Percentiles rank a stretch among this genome's conserved stretches.
Evolutionary conservation across 2,797 vertebrate genomes (phyloP).

Genomic region (Cossypha polioptera): DNA sequence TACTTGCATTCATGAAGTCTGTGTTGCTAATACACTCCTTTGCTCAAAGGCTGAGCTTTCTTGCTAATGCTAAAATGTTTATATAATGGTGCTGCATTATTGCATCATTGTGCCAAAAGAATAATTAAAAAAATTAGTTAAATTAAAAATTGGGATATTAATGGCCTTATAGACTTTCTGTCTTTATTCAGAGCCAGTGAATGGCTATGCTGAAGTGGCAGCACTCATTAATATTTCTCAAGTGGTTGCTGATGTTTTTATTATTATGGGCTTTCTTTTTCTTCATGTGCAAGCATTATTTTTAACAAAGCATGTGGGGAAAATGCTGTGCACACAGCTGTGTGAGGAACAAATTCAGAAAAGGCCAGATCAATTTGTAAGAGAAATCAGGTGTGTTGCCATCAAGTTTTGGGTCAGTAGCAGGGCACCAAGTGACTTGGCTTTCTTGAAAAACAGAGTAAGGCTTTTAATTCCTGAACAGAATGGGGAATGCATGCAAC

Average conservation of each 20-base stretch:
- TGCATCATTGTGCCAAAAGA: background rate
- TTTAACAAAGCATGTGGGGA: background rate
- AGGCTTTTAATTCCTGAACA: conserved; percentile 27
- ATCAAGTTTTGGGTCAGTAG: conserved; percentile 45
- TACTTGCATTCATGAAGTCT: background rate
- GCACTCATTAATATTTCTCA: background rate
- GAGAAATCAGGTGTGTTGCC: conserved; percentile 42
- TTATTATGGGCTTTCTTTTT: background rate
- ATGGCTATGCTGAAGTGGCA: background rate
- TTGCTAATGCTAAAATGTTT: background rate
- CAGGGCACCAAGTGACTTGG: background rate
- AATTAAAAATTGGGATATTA: background rate
- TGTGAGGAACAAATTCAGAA: background rate
- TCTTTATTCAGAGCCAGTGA: background rate
- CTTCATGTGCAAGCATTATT: background rate
- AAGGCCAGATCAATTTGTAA: background rate
- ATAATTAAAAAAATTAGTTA: background rate
- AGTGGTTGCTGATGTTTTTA: background rate
- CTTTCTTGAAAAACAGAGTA: background rate
- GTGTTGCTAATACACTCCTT: background rate
- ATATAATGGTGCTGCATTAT: background rate
- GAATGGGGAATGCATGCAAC: background rate
- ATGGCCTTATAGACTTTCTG: background rate
- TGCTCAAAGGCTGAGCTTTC: background rate
- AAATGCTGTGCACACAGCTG: background rate